phyloP scores from a whole-genome alignment of 1,140 invertebrate genomes.

The Pseudomyrmex dendroicus region DNA sequence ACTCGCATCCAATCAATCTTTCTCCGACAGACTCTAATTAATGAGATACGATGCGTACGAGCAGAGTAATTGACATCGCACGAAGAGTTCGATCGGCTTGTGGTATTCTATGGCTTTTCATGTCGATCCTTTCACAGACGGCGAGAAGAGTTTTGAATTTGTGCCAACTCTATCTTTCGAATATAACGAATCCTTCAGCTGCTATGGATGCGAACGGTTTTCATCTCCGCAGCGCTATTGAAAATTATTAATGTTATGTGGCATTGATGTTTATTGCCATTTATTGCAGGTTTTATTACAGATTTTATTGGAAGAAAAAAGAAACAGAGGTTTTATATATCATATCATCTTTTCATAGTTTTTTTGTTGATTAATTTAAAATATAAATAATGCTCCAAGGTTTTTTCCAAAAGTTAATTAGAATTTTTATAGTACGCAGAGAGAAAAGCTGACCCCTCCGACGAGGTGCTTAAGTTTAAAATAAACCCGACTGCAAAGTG shows the following conservation, averaged over 20 bases:
- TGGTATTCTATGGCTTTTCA: conserved; percentile 11
- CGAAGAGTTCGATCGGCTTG: conserved; percentile 13
- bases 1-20: conserved; percentile 15
- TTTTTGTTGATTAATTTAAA: neutral
- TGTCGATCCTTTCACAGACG: neutral
- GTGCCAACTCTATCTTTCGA: neutral
- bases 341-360: neutral
- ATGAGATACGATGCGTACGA: conserved; percentile 12
- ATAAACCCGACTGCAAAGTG: conserved; percentile 42
- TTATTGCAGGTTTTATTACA: no score
- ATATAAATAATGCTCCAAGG: conserved; percentile 24
- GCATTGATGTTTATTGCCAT: no score
- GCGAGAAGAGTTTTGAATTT: conserved; percentile 1
- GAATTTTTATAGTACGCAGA: conserved; percentile 31
- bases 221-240: neutral
- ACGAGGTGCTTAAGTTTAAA: conserved; percentile 33
- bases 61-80: conserved; percentile 19
- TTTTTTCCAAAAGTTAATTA: conserved; percentile 32
- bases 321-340: no score
- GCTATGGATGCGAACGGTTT: neutral
- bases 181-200: neutral
- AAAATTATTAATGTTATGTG: neutral
- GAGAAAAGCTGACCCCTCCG: conserved; percentile 1
- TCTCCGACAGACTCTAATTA: conserved; percentile 37
- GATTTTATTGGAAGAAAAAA: no score